Conservation (phyloP, 2,797 vertebrate genomes). For the Falco peregrinus region DNA sequence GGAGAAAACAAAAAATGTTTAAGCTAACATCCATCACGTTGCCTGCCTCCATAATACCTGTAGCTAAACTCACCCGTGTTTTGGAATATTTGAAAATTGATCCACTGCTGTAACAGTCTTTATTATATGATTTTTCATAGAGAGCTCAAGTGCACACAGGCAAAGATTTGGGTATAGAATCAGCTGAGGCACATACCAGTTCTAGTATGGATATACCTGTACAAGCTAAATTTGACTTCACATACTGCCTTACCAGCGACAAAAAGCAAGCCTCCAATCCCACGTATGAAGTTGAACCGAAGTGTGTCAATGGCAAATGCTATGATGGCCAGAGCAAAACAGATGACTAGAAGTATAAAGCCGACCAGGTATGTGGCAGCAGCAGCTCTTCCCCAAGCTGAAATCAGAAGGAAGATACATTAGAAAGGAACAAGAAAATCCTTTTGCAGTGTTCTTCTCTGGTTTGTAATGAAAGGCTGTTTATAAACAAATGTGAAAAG, state of each 20-base stretch:
- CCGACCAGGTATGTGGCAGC: conserved; percentile 65
- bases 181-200: neutral
- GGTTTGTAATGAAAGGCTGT: neutral
- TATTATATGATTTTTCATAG: neutral
- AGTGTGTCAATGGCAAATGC: conserved; percentile 67
- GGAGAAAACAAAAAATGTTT: neutral
- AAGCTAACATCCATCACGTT: neutral
- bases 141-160: neutral
- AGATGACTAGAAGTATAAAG: conserved; percentile 65
- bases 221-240: neutral
- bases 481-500: neutral
- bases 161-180: neutral
- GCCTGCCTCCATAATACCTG: neutral
- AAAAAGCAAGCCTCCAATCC: conserved; percentile 69
- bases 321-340: conserved; percentile 72
- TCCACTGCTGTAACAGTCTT: neutral
- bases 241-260: conserved; percentile 58
- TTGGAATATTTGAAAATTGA: neutral
- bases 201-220: neutral
- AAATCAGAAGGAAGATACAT: conserved; percentile 30
- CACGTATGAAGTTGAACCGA: conserved; percentile 71
- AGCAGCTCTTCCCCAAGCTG: conserved; percentile 73
- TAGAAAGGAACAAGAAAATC: neutral
- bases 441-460: neutral
- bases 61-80: neutral